Conservation (phyloP, 2,113 vertebrate species). For the Neoarius graeffei region DNA sequence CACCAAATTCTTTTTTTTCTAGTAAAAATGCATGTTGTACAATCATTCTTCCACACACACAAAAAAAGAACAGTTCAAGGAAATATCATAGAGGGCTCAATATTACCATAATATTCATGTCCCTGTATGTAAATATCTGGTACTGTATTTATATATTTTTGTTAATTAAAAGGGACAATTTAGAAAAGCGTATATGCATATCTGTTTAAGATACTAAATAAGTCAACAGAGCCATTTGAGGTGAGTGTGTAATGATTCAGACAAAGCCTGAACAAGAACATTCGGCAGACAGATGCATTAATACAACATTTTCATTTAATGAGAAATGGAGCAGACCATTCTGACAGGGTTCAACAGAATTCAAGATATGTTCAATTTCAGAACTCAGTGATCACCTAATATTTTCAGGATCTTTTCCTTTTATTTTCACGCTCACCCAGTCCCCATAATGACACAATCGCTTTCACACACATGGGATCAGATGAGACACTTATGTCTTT, state of each 20-base stretch:
- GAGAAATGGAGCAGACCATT: conserved; percentile 1
- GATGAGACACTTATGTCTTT: not conserved
- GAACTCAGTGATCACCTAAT: not conserved
- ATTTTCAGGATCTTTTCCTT: not conserved
- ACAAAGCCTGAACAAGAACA: not conserved
- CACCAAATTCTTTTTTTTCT: no score
- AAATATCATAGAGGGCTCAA: no score
- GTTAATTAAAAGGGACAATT: not conserved
- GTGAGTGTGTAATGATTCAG: not conserved
- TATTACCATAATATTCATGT: no score
- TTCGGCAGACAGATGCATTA: not conserved
- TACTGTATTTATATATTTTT: no score
- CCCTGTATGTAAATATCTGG: no score
- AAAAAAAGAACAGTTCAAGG: no score
- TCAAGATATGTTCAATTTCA: not conserved
- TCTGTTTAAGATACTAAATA: not conserved
- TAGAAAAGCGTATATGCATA: not conserved
- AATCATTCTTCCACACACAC: no score
- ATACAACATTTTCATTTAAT: conserved; percentile 20
- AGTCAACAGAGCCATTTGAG: not conserved
- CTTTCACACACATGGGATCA: not conserved
- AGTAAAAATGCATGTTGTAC: no score
- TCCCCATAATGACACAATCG: not conserved
- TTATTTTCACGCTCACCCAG: not conserved
- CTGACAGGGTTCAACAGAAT: conserved; percentile 1